Conservation (phyloP, 2,797 vertebrate genomes). For the Momotus momota region DNA sequence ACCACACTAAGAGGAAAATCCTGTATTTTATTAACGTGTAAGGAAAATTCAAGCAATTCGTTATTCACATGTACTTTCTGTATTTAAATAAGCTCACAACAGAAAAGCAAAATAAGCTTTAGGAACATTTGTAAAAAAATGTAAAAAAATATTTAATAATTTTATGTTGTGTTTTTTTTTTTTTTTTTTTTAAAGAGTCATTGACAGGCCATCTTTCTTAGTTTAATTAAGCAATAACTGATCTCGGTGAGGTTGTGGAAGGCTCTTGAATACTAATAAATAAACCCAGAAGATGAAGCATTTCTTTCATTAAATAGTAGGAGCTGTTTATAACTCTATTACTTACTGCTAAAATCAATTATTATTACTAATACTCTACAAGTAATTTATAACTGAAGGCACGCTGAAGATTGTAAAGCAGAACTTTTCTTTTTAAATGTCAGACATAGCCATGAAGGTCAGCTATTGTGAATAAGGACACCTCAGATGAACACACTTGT, state of each 20-base stretch:
- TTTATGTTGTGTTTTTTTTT: neutral
- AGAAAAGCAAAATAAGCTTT: constrained; percentile 18
- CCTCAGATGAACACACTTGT: constrained; percentile 59
- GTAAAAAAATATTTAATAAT: constrained; percentile 38
- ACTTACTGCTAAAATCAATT: constrained; percentile 82
- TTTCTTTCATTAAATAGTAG: constrained; percentile 79
- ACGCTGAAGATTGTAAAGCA: constrained; percentile 66
- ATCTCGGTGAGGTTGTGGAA: constrained; percentile 67
- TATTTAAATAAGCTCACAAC: neutral
- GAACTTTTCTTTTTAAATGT: constrained; percentile 75
- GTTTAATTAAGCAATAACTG: constrained; percentile 81
- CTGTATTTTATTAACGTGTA: constrained; percentile 6
- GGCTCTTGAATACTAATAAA: constrained; percentile 79
- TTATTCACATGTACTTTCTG: neutral
- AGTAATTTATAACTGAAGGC: constrained; percentile 76
- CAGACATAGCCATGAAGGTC: constrained; percentile 62
- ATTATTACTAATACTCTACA: constrained; percentile 77
- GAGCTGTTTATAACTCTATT: constrained; percentile 81
- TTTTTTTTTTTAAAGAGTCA: constrained; percentile 2
- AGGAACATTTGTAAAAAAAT: constrained; percentile 43
- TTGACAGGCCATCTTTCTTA: constrained; percentile 74
- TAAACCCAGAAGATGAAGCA: constrained; percentile 69
- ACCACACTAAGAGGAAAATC: neutral
- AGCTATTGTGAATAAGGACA: constrained; percentile 62
- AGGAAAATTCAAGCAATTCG: constrained; percentile 24